Conservation (phyloP, 2,888 invertebrate species). For the Tipula helvola region DNA sequence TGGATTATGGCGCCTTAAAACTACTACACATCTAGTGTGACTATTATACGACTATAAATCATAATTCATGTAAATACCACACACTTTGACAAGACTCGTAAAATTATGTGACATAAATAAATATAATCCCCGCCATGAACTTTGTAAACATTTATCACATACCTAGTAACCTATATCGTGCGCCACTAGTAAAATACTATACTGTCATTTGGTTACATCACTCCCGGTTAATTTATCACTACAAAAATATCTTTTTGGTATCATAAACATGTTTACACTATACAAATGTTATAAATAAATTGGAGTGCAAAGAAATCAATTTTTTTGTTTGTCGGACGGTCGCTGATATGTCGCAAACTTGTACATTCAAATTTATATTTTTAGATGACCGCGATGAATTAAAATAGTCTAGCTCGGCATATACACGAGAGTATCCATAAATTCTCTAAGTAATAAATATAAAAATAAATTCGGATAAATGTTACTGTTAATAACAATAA, state of each 20-base stretch:
- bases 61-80: no score
- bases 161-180: no score
- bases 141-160: no score
- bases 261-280: background rate
- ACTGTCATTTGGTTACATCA: no score
- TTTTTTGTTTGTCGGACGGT: background rate
- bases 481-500: background rate
- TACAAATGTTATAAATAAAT: background rate
- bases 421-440: background rate
- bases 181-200: no score
- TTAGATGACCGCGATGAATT: background rate
- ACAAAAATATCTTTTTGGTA: background rate
- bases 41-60: no score
- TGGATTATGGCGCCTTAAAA: no score
- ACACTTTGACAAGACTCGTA: no score
- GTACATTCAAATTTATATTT: background rate
- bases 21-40: no score
- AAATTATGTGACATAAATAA: no score
- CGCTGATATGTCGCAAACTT: background rate
- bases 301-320: background rate
- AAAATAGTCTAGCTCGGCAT: background rate
- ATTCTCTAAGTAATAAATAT: background rate
- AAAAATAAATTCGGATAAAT: background rate
- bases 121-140: no score
- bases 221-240: background rate